Conservation (phyloP, 2,113 vertebrate genomes). For the Erythrolamprus reginae region DNA sequence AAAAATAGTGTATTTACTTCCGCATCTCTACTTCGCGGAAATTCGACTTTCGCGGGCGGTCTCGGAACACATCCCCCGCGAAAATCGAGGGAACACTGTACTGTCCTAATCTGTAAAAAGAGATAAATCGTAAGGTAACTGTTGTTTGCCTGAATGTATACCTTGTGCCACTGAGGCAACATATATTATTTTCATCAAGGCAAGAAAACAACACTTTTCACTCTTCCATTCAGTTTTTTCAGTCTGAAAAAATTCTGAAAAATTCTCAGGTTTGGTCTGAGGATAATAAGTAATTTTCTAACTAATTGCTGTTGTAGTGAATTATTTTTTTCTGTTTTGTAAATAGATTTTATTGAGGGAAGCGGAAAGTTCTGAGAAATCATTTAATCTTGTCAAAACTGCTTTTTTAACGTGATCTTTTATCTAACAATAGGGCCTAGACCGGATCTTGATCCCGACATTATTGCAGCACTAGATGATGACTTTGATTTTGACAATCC, state of each 20-base stretch:
- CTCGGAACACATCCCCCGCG: too few relatives aligned
- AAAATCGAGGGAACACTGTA: too few relatives aligned
- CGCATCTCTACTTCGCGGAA: too few relatives aligned
- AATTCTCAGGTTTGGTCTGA: not conserved
- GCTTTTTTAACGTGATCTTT: not conserved
- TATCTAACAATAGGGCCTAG: slow-evolving; percentile 76
- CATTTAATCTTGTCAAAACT: not conserved
- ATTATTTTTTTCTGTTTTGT: not conserved
- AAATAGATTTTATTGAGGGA: not conserved
- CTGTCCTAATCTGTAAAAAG: not conserved
- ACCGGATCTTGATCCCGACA: slow-evolving; percentile 94
- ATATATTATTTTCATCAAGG: not conserved
- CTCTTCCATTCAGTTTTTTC: too few relatives aligned
- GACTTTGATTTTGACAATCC: slow-evolving; percentile 93
- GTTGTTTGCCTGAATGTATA: not conserved
- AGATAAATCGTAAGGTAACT: not conserved
- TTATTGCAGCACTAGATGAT: slow-evolving; percentile 92
- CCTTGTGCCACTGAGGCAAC: not conserved
- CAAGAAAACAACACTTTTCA: not conserved
- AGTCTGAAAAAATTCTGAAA: not conserved
- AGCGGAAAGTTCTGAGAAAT: accelerated
- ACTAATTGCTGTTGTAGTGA: not conserved
- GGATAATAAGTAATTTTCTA: not conserved
- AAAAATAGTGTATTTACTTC: too few relatives aligned
- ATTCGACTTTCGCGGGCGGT: too few relatives aligned